Evolutionary conservation across 1,140 invertebrate species (phyloP).

Genomic region (Pseudomyrmex flavicornis): DNA sequence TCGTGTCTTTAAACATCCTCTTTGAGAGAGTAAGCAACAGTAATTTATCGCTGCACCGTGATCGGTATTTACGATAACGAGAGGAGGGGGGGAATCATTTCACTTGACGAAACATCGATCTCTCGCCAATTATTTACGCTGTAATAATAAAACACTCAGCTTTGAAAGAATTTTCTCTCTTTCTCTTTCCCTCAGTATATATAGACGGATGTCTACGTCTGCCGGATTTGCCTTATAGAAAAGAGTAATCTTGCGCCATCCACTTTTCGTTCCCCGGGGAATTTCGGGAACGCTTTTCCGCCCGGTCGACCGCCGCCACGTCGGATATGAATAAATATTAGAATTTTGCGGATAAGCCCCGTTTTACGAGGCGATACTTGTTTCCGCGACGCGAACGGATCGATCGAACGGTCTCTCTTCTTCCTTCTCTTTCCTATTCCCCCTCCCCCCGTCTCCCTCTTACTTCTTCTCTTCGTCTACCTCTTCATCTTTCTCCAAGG

Average conservation of each 20-base stretch:
- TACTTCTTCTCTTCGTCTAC: neutral
- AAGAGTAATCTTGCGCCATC: conserved; percentile 81
- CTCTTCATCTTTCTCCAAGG: conserved; percentile 29
- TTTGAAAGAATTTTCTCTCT: conserved; percentile 6
- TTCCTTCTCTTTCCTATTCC: conserved; percentile 1
- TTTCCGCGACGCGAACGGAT: conserved; percentile 78
- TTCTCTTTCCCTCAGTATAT: neutral
- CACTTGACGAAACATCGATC: neutral
- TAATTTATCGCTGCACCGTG: too few relatives aligned
- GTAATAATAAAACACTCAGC: conserved; percentile 5
- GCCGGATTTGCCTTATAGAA: conserved; percentile 76
- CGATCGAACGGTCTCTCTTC: conserved; percentile 74
- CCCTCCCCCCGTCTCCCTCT: too few relatives aligned
- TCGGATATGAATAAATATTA: conserved; percentile 85
- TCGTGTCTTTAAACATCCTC: too few relatives aligned
- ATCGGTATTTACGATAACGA: too few relatives aligned
- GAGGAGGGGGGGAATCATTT: neutral
- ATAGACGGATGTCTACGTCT: conserved; percentile 10
- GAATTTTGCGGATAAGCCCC: conserved; percentile 83
- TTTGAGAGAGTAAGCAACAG: too few relatives aligned
- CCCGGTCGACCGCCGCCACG: conserved; percentile 74
- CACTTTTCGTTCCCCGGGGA: conserved; percentile 81
- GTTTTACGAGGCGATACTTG: conserved; percentile 84
- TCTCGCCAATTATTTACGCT: conserved; percentile 7
- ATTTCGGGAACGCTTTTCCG: conserved; percentile 82